Evolutionary conservation across 1,140 invertebrate genomes (phyloP).

Genomic region (Pachypeltis micranthus): DNA sequence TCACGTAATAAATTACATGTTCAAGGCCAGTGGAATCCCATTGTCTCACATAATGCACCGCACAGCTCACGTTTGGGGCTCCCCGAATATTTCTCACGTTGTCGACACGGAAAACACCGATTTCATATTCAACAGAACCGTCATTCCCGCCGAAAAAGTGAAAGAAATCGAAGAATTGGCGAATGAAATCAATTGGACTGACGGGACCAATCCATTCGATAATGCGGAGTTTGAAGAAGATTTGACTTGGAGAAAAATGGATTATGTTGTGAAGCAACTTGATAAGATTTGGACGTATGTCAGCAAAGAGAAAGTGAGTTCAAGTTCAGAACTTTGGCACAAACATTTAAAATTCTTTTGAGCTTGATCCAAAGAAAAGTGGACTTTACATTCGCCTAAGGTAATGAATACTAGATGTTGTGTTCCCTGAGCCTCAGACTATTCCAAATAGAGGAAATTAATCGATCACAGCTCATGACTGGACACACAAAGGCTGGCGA

Average conservation of each 20-base stretch:
- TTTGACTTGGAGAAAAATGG: background rate
- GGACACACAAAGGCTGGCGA: too few relatives aligned
- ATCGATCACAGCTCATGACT: too few relatives aligned
- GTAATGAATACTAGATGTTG: too few relatives aligned
- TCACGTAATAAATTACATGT: too few relatives aligned
- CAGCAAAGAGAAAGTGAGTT: background rate
- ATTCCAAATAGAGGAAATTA: too few relatives aligned
- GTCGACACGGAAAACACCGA: background rate
- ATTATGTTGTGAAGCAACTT: background rate
- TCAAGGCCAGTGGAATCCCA: background rate
- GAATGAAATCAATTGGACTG: background rate
- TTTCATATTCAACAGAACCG: background rate
- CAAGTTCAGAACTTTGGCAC: too few relatives aligned
- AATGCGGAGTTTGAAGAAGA: background rate
- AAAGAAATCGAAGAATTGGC: background rate
- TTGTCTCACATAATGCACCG: background rate
- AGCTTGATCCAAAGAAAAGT: too few relatives aligned
- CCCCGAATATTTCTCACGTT: background rate
- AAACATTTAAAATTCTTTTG: too few relatives aligned
- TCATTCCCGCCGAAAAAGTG: background rate
- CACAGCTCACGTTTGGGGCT: background rate
- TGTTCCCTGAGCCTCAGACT: too few relatives aligned
- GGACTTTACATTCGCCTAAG: too few relatives aligned
- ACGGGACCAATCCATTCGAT: background rate
- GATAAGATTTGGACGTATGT: background rate